Base-by-base conservation (phyloP, 2,113 vertebrate genomes). In the Calyptommatus sinebrachiatus region DNA sequence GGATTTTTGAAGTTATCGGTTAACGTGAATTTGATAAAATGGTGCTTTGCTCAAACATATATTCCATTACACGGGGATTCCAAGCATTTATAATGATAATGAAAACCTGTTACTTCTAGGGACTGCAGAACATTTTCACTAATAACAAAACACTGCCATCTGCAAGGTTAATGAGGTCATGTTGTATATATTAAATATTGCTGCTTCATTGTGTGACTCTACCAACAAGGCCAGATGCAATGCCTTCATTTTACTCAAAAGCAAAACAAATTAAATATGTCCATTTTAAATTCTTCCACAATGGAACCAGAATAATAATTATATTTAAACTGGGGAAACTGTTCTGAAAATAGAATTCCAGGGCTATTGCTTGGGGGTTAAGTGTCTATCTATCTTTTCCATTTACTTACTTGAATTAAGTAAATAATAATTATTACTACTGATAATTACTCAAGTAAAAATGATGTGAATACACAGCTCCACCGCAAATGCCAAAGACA, bases 141-240 rank as follows among this genome's bases (percentile, higher is more conserved):
- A 88, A 67, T 86, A 88, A 67, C 67, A 87, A 90, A 87, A 75
- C 71, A 85, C 0, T 10, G 50, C 22, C 8, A 60, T 75, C 71
- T 50, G 65, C 82, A 78, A 87, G 61, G 73, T 78, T 79, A 88
- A 61, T 29, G 1, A 80, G 11, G 24, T 45, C 18, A 62, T 35
- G 60, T 86, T 90, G 63, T 35, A 78, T 35, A 78, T 73, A 81
- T 75, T 81, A 67, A 81, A 75, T 67, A 72, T 16, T 72, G 62
- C 9, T 75, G 26, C 48, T 78, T 41, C 14, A n/a, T 18, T 61
- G 14, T 22, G 66, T 7, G 53, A 72, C 70, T 86, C 75, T 45
- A 83, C 69, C 83, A 82, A 78, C 0, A 61, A 29, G 41, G n/a
- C 6, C 41, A 82, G 5, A 31, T 7, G 57, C 6, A 75, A 53